These are phyloP conservation scores for Zele albiditarsus DNA, from an alignment of 2,888 invertebrate genomes.

Conservation along the genomic window DNA sequence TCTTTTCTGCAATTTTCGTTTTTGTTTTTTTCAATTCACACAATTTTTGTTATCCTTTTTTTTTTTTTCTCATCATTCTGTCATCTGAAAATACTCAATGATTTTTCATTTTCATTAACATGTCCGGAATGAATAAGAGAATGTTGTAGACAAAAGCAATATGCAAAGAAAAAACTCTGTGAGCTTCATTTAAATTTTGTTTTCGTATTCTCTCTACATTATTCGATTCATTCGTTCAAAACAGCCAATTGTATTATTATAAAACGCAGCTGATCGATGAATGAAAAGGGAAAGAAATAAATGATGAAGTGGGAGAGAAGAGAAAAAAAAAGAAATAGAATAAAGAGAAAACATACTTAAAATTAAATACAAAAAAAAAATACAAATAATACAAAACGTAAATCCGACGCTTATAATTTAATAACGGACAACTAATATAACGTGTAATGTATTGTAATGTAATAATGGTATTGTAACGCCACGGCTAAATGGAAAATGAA, in stretches of 20 bases:
- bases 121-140: too few relatives aligned
- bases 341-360: constrained; percentile 27
- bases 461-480: constrained; percentile 66
- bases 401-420: constrained; percentile 68
- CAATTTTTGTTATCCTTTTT: not conserved
- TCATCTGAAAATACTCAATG: constrained; percentile 34
- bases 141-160: too few relatives aligned
- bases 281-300: constrained; percentile 37
- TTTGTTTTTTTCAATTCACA: not conserved
- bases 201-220: too few relatives aligned
- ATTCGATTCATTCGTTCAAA: too few relatives aligned
- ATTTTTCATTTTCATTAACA: not conserved
- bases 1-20: constrained; percentile 27
- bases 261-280: not conserved
- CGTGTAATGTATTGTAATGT: constrained; percentile 68
- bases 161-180: too few relatives aligned
- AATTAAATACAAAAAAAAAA: constrained; percentile 36
- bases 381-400: constrained; percentile 49
- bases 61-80: not conserved
- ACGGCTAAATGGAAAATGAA: constrained; percentile 41
- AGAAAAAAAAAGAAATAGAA: constrained; percentile 41
- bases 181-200: too few relatives aligned
- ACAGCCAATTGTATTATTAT: not conserved
- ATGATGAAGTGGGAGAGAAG: constrained; percentile 9
- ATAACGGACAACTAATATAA: constrained; percentile 67